Evolutionary conservation across 2,888 invertebrate species (phyloP).

Genomic region (Andrena flavipes): DNA sequence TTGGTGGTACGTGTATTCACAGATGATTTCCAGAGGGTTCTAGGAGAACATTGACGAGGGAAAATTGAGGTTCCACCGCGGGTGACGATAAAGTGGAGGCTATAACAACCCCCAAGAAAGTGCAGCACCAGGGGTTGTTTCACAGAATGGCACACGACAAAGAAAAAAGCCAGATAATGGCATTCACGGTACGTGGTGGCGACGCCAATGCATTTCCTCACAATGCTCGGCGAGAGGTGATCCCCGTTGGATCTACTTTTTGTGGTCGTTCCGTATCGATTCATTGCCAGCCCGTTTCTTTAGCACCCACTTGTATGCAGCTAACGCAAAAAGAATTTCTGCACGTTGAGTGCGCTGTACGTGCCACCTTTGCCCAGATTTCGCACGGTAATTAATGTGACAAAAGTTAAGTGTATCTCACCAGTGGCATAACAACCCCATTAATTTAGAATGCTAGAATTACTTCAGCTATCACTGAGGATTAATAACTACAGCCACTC

Average conservation of each 20-base stretch:
- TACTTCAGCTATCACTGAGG: too few relatives aligned
- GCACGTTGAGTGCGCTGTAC: not conserved
- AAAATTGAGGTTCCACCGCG: not conserved
- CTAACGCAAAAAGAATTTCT: not conserved
- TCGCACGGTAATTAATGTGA: not conserved
- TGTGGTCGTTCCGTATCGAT: constrained; percentile 1
- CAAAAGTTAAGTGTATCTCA: too few relatives aligned
- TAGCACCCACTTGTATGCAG: not conserved
- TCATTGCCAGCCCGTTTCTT: constrained; percentile 6
- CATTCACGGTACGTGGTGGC: not conserved
- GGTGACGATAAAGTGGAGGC: not conserved
- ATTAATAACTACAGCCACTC: too few relatives aligned
- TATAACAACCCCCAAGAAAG: constrained; percentile 15
- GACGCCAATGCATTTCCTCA: constrained; percentile 24
- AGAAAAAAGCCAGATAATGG: constrained; percentile 13
- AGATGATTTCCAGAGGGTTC: not conserved
- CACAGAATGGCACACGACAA: not conserved
- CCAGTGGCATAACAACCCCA: too few relatives aligned
- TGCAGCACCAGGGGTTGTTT: constrained; percentile 12
- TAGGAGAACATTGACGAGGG: not conserved
- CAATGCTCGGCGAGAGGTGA: constrained; percentile 3
- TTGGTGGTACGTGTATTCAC: not conserved
- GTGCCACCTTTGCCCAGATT: not conserved
- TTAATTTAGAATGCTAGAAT: too few relatives aligned
- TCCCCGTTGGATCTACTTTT: not conserved